Evolutionary conservation across 2,113 vertebrate species (phyloP).

Genomic region (Sminthopsis crassicaudata): DNA sequence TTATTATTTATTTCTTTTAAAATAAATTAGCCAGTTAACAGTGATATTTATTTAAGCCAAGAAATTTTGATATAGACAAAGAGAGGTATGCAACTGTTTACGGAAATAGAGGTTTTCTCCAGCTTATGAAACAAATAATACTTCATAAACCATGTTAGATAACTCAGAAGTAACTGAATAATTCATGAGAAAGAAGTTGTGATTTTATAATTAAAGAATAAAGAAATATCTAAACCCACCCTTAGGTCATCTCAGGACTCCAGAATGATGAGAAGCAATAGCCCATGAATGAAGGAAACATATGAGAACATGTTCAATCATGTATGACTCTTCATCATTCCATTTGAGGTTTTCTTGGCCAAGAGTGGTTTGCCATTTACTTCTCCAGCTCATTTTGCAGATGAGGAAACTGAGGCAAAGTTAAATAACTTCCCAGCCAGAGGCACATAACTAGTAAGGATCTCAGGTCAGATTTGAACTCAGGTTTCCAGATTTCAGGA

Average conservation of each 20-base stretch:
- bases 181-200: background rate
- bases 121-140: background rate
- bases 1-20: background rate
- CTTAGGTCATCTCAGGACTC: background rate
- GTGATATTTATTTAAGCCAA: background rate
- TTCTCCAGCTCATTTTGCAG: too few relatives aligned
- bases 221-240: background rate
- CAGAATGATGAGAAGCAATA: background rate
- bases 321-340: too few relatives aligned
- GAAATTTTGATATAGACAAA: background rate
- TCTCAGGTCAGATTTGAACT: too few relatives aligned
- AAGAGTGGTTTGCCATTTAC: too few relatives aligned
- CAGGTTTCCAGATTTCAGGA: too few relatives aligned
- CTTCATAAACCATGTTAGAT: background rate
- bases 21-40: background rate
- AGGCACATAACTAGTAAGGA: too few relatives aligned
- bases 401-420: too few relatives aligned
- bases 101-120: background rate
- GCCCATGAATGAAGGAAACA: too few relatives aligned
- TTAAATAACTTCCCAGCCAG: too few relatives aligned
- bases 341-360: too few relatives aligned
- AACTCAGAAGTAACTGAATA: background rate
- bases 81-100: background rate
- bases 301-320: too few relatives aligned
- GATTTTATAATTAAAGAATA: background rate